These are phyloP conservation scores for Phoxinus phoxinus DNA, from an alignment of 2,113 vertebrate genomes.

Conservation along the genomic window DNA sequence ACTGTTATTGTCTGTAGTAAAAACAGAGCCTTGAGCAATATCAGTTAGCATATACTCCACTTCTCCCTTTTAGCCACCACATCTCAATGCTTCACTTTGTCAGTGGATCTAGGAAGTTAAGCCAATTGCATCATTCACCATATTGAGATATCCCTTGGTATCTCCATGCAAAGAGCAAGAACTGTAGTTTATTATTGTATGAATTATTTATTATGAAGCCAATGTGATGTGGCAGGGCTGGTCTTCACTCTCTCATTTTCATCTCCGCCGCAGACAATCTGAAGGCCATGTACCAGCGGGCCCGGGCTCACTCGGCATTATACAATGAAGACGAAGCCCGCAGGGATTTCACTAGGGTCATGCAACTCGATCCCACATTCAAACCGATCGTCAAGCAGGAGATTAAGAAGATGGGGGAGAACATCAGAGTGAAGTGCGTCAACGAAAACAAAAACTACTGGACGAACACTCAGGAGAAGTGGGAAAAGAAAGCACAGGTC, in stretches of 20 bases:
- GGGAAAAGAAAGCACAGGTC: conserved; percentile 62
- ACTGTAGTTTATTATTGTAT: conserved; percentile 62
- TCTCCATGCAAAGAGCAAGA: conserved; percentile 61
- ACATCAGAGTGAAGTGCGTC: conserved; percentile 70
- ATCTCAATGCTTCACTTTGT: conserved; percentile 4
- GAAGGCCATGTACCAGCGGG: conserved; percentile 84
- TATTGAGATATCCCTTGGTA: conserved; percentile 52
- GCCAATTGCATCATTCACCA: conserved; percentile 41
- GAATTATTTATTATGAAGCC: conserved; percentile 69
- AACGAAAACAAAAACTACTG: conserved; percentile 80
- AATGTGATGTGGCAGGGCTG: conserved; percentile 58
- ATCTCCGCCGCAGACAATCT: conserved; percentile 74
- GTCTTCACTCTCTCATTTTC: conserved; percentile 45
- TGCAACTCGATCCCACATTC: conserved; percentile 76
- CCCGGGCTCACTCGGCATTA: conserved; percentile 77
- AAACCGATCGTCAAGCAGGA: conserved; percentile 74
- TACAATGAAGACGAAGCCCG: conserved; percentile 76
- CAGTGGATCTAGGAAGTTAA: conserved; percentile 10
- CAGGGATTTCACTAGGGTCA: conserved; percentile 72
- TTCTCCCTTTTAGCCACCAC: neutral
- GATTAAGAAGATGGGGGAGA: conserved; percentile 77
- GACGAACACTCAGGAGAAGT: conserved; percentile 68
- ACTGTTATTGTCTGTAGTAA: conserved; percentile 1
- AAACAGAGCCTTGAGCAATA: conserved; percentile 8
- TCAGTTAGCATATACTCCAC: neutral